These are phyloP conservation scores for Paragorgia papillata DNA, from an alignment of 92 coral and sea anemone species.

Conservation along the genomic window DNA sequence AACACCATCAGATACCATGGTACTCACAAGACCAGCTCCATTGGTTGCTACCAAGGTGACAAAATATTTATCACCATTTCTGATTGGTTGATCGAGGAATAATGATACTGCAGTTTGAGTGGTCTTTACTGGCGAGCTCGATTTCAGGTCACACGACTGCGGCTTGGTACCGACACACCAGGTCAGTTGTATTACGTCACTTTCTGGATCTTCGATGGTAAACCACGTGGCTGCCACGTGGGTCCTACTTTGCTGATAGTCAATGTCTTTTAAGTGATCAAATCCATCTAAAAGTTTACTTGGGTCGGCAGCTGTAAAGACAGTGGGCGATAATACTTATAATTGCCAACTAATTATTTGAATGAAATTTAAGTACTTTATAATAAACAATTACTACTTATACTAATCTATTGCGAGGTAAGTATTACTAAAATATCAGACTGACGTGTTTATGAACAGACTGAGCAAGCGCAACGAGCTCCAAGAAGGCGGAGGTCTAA, in stretches of 20 bases:
- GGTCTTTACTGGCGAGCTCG: constrained; percentile 33
- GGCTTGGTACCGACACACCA: constrained; percentile 89
- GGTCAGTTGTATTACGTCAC: constrained; percentile 70
- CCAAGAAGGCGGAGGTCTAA: too few relatives aligned
- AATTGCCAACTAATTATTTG: too few relatives aligned
- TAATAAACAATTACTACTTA: too few relatives aligned
- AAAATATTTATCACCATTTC: constrained; percentile 70
- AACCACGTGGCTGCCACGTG: constrained; percentile 77
- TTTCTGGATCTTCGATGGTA: constrained; percentile 81
- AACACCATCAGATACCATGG: constrained; percentile 84
- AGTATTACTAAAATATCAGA: too few relatives aligned
- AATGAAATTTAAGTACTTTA: too few relatives aligned
- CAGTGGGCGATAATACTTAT: too few relatives aligned
- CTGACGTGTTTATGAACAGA: too few relatives aligned
- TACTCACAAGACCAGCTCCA: constrained; percentile 75
- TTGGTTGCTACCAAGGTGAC: constrained; percentile 79
- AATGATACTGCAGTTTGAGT: constrained; percentile 51
- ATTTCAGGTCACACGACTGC: constrained; percentile 64
- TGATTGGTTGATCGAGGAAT: constrained; percentile 55
- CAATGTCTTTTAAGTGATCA: constrained; percentile 61
- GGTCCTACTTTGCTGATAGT: constrained; percentile 64
- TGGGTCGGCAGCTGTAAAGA: constrained; percentile 56
- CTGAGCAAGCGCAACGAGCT: too few relatives aligned
- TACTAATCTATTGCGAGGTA: too few relatives aligned
- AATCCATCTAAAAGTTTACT: constrained; percentile 63